Percentiles rank a stretch among this genome's conserved stretches.
Evolutionary conservation across 1,140 invertebrate species (phyloP).

Genomic region (Drosophila teissieri): DNA sequence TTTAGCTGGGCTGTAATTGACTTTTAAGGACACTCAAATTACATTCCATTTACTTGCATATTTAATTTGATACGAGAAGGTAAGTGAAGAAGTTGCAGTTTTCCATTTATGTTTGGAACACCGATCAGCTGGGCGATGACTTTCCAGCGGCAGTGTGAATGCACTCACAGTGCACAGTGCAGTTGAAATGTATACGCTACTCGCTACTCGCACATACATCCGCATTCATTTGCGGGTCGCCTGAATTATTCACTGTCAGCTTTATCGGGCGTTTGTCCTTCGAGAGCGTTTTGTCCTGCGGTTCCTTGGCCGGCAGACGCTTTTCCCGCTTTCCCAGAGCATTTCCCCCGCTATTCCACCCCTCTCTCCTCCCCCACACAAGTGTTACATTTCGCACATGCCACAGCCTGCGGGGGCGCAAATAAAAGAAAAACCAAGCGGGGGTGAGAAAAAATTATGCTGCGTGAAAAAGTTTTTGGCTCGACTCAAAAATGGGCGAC

Average conservation of each 20-base stretch:
- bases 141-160: background rate
- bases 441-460: slow-evolving; percentile 53
- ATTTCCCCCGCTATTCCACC: background rate
- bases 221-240: slow-evolving; percentile 9
- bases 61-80: background rate
- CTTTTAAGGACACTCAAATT: too few species aligned
- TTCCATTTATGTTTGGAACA: background rate
- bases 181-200: background rate
- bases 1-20: too few species aligned
- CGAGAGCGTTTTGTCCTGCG: slow-evolving; percentile 54
- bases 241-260: slow-evolving; percentile 45
- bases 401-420: slow-evolving; percentile 26
- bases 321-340: slow-evolving; percentile 12
- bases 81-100: background rate
- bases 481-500: slow-evolving; percentile 70
- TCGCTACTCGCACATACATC: too few species aligned
- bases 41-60: too few species aligned
- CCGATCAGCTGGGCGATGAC: background rate
- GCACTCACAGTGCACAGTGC: slow-evolving; percentile 35
- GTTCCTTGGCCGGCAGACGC: slow-evolving; percentile 27
- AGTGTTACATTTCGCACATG: slow-evolving; percentile 53
- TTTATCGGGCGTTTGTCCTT: slow-evolving; percentile 40
- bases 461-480: slow-evolving; percentile 53
- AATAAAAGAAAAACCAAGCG: slow-evolving; percentile 1
- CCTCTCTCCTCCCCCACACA: background rate